These are phyloP conservation scores for Leptosomus discolor DNA, from an alignment of 2,113 vertebrate species.

Conservation along the genomic window DNA sequence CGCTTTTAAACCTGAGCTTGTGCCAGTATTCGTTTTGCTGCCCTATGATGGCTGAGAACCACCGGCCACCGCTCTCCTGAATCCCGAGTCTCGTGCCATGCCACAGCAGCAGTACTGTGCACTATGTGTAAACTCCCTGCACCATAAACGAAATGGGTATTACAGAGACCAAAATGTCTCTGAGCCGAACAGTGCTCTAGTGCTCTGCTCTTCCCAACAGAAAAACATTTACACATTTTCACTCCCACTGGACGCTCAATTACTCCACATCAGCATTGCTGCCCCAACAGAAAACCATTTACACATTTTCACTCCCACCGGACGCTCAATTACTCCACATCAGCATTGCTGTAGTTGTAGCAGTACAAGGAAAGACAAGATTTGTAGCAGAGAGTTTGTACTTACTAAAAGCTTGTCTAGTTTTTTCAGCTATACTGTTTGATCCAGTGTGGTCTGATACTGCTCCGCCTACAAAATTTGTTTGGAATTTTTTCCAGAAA, in stretches of 20 bases:
- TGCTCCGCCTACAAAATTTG: background rate
- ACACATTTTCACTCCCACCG: background rate
- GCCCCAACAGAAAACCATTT: background rate
- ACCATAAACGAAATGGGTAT: rapidly evolving
- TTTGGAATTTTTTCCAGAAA: background rate
- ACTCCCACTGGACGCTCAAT: background rate
- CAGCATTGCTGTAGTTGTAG: background rate
- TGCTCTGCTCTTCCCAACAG: background rate
- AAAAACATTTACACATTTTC: background rate
- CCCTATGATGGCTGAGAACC: background rate
- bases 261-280: background rate
- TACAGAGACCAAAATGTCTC: background rate
- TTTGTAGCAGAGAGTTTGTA: background rate
- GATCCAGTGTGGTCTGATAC: background rate
- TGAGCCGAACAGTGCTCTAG: background rate
- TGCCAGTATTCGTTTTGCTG: background rate
- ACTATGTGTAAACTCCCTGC: background rate
- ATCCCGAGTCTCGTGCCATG: rapidly evolving
- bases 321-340: background rate
- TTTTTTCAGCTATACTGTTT: background rate
- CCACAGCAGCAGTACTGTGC: background rate
- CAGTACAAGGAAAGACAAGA: background rate
- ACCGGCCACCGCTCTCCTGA: background rate
- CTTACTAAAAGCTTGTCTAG: background rate
- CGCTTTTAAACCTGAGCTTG: background rate